Evolutionary conservation across 2,113 vertebrate species (phyloP), one percentile per base, ranked within the genome.

Genomic region (Gopherus evgoodei): DNA sequence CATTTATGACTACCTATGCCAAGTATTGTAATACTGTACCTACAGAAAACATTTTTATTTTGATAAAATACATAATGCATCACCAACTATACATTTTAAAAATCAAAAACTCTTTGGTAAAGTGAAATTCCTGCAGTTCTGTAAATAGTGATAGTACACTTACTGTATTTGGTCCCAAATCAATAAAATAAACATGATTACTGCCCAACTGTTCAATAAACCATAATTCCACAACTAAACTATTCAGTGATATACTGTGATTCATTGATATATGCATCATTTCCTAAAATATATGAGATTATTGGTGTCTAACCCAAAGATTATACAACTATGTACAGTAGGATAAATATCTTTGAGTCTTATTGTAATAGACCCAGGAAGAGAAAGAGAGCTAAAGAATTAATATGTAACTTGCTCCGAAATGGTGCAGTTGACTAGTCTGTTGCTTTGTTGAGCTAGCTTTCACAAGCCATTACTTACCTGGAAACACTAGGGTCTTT

Each of bases 361-460:
- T 91, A 47, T 72, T 88, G 50, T 88, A 54, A 89, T 72, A 4
- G 35, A 93, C 59, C 59, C 11, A 0, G 93, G 89, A 95, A 69
- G 42, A 97, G 86, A 94, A 1, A 81, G 80, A 95, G 90, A 96
- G 84, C 97, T 97, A 97, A 97, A 97, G 93, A 96, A 95, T 94
- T 95, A 0, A 4, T 56, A 87, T 91, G 84, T 94, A 90, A 87
- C 87, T 97, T 89, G 91, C 83, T 86, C 62, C 79, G 88, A 84
- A 97, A 91, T 94, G 85, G 95, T 72, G 31, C 0, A 0, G 91
- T 87, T 96, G 91, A 88, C 91, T 98, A 89, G 94, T 96, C 94
- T 95, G 96, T 87, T 1, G 0, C 79, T 95, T 81, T 2, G 24
- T 86, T 85, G 84, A 52, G 16, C 88, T 89, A 93, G 85, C 88